A percentile compares a stretch with the other conserved stretches of the same genome.
Conservation (phyloP, 2,797 vertebrate species). For the Cirrhinus molitorella region DNA sequence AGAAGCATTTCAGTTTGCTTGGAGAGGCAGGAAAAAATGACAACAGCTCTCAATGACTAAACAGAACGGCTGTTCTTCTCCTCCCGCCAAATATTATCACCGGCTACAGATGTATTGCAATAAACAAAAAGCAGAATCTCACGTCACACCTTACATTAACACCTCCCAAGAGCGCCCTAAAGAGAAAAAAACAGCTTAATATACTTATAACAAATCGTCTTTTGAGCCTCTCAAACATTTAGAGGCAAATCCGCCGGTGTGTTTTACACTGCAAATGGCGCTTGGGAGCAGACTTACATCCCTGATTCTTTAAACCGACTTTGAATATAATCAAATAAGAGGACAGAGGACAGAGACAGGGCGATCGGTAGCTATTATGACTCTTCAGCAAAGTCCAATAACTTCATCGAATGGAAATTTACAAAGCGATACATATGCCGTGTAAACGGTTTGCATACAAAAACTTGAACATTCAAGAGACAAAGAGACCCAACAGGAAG, state of each 20-base stretch:
- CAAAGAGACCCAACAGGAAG: slow-evolving; percentile 28
- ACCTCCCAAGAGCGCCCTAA: not conserved
- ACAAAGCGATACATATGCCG: not conserved
- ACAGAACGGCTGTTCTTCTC: slow-evolving; percentile 13
- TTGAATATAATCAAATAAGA: slow-evolving; percentile 22
- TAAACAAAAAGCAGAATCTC: slow-evolving; percentile 10
- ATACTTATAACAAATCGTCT: not conserved
- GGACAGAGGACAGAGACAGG: not conserved
- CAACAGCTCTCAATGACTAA: slow-evolving; percentile 22
- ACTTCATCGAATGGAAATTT: slow-evolving; percentile 19
- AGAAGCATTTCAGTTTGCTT: slow-evolving; percentile 24
- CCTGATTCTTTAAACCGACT: not conserved
- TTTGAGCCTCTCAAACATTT: not conserved
- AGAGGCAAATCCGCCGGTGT: not conserved
- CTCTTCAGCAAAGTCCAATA: not conserved
- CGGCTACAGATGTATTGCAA: slow-evolving; percentile 13
- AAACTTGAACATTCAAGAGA: not conserved
- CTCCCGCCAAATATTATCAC: slow-evolving; percentile 39
- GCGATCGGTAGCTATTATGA: not conserved
- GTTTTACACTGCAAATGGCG: not conserved
- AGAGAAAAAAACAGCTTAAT: not conserved
- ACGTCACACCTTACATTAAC: not conserved
- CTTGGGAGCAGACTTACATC: slow-evolving; percentile 3
- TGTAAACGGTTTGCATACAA: not conserved
- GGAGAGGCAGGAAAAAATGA: not conserved